phyloP scores from a whole-genome alignment of 2,113 vertebrate genomes.

The Meriones unguiculatus region DNA sequence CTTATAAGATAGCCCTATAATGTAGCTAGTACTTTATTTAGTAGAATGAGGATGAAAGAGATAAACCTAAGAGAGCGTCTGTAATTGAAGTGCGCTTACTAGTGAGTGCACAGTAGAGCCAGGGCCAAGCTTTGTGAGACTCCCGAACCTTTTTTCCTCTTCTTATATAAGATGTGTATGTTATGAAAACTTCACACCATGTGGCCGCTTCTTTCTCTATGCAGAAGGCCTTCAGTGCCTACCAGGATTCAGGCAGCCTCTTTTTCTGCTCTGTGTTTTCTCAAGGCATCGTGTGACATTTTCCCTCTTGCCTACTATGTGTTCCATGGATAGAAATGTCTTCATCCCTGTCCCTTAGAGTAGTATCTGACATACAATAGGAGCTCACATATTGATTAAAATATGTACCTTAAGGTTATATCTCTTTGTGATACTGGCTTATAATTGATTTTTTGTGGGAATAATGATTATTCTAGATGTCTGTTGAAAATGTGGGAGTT shows the following conservation, averaged over 20 bases:
- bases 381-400: neutral
- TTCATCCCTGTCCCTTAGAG: neutral
- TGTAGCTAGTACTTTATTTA: neutral
- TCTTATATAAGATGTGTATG: neutral
- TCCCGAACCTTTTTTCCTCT: neutral
- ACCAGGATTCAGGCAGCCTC: neutral
- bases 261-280: neutral
- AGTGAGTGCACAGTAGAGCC: neutral
- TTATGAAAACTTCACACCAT: neutral
- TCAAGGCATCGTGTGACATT: neutral
- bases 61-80: neutral
- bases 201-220: neutral
- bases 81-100: neutral
- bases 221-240: neutral
- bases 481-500: neutral
- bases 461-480: neutral
- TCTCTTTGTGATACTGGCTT: neutral
- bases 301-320: neutral
- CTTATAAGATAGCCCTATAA: neutral
- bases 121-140: neutral
- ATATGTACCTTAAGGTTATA: neutral
- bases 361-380: neutral
- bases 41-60: constrained; percentile 3
- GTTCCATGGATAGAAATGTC: neutral
- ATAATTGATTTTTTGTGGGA: constrained; percentile 3